phyloP scores from a whole-genome alignment of 2,113 vertebrate species.

The Podilymbus podiceps region DNA sequence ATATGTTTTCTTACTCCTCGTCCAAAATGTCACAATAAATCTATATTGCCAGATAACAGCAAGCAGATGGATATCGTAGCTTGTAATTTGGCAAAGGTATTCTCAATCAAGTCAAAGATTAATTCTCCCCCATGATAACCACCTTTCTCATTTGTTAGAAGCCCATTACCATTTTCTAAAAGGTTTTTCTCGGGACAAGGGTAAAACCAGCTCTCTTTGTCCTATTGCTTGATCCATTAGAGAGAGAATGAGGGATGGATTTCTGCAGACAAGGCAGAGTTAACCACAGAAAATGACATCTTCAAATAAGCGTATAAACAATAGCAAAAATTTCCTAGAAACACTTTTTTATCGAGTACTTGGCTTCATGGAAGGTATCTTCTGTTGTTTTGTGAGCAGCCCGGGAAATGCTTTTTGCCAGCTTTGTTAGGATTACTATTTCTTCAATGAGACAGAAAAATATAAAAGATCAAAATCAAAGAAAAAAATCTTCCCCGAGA shows the following conservation, averaged over 20 bases:
- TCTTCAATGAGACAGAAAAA: not conserved
- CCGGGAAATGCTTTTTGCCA: not conserved
- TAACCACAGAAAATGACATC: not conserved
- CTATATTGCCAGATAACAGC: conserved; percentile 32
- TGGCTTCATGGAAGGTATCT: not conserved
- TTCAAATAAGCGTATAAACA: not conserved
- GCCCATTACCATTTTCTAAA: not conserved
- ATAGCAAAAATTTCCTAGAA: not conserved
- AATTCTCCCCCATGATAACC: conserved; percentile 11
- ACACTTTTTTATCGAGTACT: not conserved
- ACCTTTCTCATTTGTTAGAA: not conserved
- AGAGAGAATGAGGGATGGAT: not conserved
- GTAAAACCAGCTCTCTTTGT: not conserved
- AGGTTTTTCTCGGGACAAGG: conserved; percentile 9
- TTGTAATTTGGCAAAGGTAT: conserved; percentile 28
- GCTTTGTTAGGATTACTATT: not conserved
- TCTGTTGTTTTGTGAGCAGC: not conserved
- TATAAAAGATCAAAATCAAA: not conserved
- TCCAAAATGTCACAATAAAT: conserved; percentile 32
- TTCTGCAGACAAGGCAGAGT: not conserved
- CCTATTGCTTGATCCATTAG: not conserved
- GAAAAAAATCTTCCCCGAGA: not conserved
- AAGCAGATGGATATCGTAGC: conserved; percentile 42
- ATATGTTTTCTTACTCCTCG: conserved; percentile 42
- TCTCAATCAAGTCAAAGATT: conserved; percentile 46